Base-by-base conservation (phyloP, 1,140 invertebrate genomes). In the Drosophila quadrilineata region DNA sequence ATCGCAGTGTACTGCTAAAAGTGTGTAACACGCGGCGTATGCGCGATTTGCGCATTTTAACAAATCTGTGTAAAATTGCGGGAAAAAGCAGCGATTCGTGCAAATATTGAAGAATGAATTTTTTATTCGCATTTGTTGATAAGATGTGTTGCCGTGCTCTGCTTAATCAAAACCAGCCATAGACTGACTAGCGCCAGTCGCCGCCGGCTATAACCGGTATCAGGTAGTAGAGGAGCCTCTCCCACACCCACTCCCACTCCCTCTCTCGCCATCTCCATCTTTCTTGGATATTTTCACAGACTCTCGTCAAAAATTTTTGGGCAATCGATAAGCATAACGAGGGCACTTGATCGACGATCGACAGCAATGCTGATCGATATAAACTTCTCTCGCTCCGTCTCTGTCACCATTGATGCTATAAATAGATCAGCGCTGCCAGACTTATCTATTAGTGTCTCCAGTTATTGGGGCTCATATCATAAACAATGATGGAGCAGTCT, bases 1-100 rank as follows among this genome's bases (percentile, higher is more conserved):
- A n/a, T 73, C 76, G 46, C 75, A 79, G 16, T 6, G 33, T 52
- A 54, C 54, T 71, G 75, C 73, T 82, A 82, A 82, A 84, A 82
- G 60, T 73, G 70, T 16, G 69, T 60, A 66, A 56, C 49, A 84
- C 35, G 35, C 43, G 60, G 73, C 77, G 77, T 82, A 82, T 82
- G 31, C 69, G 77, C 77, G 21, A 77, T 77, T 14, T 60, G 50
- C 58, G 76, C 64, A 40, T 74, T 84, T 84, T 84, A 70, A 77
- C 74, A 84, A 76, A 38, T 45, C 57, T 43, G 54, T 84, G 77
- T 31, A 75, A 84, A n/a, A 84, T 60, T 53, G 35, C 35, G 19
- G 21, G 22, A 14, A 28, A 59, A 38, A 60, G 52, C 52, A 22
- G 26, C 26, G 35, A 17, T 19, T 6, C n/a, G 50, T 17, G 43